Evolutionary conservation across 2,797 vertebrate genomes (phyloP).

Genomic region (Artibeus jamaicensis): DNA sequence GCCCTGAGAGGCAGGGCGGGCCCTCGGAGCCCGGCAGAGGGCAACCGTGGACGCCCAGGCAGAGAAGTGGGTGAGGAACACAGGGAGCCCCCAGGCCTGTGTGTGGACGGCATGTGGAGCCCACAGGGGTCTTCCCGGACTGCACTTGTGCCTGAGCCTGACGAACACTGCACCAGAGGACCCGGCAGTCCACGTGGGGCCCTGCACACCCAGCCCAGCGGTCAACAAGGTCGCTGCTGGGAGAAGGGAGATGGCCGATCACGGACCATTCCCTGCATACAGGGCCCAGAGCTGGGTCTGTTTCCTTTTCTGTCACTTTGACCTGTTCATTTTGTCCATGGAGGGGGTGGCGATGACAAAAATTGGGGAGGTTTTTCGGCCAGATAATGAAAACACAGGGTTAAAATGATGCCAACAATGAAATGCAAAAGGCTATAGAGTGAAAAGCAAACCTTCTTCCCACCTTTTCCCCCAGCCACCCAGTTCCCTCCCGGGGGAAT

Average conservation of each 20-base stretch:
- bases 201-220: background rate
- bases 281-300: background rate
- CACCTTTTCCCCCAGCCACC: background rate
- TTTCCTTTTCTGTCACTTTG: background rate
- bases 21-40: background rate
- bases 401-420: background rate
- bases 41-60: background rate
- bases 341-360: background rate
- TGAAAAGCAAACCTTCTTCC: background rate
- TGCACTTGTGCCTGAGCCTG: background rate
- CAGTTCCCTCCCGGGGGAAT: background rate
- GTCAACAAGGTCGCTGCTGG: background rate
- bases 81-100: background rate
- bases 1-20: background rate
- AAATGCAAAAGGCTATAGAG: background rate
- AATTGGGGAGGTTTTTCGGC: background rate
- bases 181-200: background rate
- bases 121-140: background rate
- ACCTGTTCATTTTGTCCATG: background rate
- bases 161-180: background rate
- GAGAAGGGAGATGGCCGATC: background rate
- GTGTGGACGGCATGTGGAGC: background rate
- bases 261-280: background rate
- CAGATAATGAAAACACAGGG: background rate
- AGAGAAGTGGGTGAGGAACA: background rate